Base-by-base conservation (phyloP, 2,888 invertebrate species). In the Hermaeophaga mercurialis region DNA sequence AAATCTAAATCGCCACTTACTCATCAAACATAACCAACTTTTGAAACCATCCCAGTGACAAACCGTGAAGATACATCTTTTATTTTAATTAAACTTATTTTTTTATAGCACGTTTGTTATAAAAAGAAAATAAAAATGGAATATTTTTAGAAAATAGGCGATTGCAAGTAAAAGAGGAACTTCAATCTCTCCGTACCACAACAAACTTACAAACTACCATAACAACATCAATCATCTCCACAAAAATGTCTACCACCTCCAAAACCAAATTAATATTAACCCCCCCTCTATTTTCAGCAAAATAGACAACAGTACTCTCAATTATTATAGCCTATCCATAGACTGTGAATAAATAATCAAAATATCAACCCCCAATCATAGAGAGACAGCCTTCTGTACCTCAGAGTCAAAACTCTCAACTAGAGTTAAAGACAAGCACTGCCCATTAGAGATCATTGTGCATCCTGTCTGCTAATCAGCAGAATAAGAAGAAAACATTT, bases 361-460 rank as follows among this genome's bases (percentile, higher is more conserved):
- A 70, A 33, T 75, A 71, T 43, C 70, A 68, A 54, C 69, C 66
- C 24, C 71, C 68, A n/a, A 57, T 69, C 31, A 65, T 68, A 31
- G 67, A 71, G 33, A 58, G 70, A 17, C 62, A 65, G 53, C 49
- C 61, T 15, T 22, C 58, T 4, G 19, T 44, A 26, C 56, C 61
- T 24, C 61, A 61, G 41, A 62, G 64, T n/a, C 39, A 56, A 19
- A 54, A 61, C 5, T 53, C 49, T 2, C 62, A 63, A 24, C 67
- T 61, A 11, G 58, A 65, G 46, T 46, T 66, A 8, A 72, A 69
- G 52, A 68, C 69, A 8, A 68, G 68, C 56, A 72, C 70, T 26
- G 70, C 75, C 6, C 76, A 78, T 63, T 76, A 83, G 54, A 83
- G 83, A 54, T 80, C 82, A 11, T 74, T 83, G 33, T 83, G 83